Percentiles rank a stretch among this genome's conserved stretches.
These are phyloP conservation scores for Thalpophila matura DNA, from an alignment of 2,888 invertebrate genomes.

Conservation along the genomic window DNA sequence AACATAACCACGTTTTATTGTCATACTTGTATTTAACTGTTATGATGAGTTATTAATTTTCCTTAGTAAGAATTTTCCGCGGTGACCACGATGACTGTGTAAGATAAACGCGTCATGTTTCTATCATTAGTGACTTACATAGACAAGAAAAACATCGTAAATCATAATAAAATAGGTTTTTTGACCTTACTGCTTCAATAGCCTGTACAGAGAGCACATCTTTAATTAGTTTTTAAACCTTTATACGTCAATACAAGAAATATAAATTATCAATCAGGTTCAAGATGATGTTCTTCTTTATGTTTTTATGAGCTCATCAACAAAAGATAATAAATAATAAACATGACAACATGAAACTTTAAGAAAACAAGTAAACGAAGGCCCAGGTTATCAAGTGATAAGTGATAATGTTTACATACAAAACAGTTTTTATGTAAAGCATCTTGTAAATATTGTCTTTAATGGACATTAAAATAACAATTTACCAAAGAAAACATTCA, in stretches of 20 bases:
- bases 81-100: constrained; percentile 33
- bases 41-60: constrained; percentile 42
- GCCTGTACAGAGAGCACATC: not conserved
- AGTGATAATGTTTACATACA: constrained; percentile 29
- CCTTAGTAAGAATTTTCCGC: constrained; percentile 34
- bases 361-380: constrained; percentile 28
- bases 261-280: constrained; percentile 12
- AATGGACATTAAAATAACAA: constrained; percentile 7
- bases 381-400: constrained; percentile 37
- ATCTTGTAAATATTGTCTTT: constrained; percentile 34
- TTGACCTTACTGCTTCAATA: constrained; percentile 31
- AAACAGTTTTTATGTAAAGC: constrained; percentile 44
- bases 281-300: constrained; percentile 19
- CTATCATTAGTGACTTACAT: constrained; percentile 33
- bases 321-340: constrained; percentile 26
- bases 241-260: constrained; percentile 1
- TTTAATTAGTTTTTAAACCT: constrained; percentile 25
- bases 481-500: constrained; percentile 13
- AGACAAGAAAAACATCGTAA: constrained; percentile 31
- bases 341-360: constrained; percentile 17
- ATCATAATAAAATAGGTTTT: constrained; percentile 40
- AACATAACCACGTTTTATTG: constrained; percentile 19
- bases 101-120: constrained; percentile 41
- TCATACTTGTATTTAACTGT: constrained; percentile 21
- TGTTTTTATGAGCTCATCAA: constrained; percentile 6